phyloP scores from a whole-genome alignment of 2,113 vertebrate genomes.

The Cisticola juncidis region DNA sequence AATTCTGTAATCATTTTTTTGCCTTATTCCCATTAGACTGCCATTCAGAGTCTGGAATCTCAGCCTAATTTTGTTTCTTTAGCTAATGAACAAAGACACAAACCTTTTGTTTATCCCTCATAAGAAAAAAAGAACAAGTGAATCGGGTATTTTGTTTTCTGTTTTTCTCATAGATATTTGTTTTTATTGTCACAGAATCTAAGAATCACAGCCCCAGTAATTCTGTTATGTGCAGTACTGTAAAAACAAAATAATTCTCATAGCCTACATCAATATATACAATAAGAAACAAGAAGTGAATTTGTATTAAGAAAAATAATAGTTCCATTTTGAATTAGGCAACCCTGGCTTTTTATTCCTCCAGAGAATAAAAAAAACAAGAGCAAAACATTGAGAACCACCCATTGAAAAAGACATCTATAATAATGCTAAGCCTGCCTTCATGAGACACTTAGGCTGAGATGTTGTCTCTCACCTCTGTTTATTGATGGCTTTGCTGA shows the following conservation, averaged over 20 bases:
- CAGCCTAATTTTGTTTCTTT: background rate
- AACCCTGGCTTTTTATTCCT: background rate
- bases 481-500: background rate
- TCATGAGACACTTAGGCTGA: background rate
- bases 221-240: accelerated
- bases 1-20: background rate
- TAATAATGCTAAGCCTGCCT: background rate
- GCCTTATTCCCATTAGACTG: background rate
- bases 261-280: background rate
- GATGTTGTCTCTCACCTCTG: background rate
- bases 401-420: background rate
- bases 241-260: background rate
- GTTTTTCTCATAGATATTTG: background rate
- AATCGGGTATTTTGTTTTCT: background rate
- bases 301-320: background rate
- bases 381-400: background rate
- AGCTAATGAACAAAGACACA: background rate
- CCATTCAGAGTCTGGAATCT: background rate
- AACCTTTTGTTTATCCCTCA: background rate
- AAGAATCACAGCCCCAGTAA: background rate
- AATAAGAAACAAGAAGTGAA: background rate
- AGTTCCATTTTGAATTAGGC: background rate
- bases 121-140: background rate
- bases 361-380: background rate
- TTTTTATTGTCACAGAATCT: background rate